Conservation (phyloP, 1,140 invertebrate species). For the Drosophila rufa region DNA sequence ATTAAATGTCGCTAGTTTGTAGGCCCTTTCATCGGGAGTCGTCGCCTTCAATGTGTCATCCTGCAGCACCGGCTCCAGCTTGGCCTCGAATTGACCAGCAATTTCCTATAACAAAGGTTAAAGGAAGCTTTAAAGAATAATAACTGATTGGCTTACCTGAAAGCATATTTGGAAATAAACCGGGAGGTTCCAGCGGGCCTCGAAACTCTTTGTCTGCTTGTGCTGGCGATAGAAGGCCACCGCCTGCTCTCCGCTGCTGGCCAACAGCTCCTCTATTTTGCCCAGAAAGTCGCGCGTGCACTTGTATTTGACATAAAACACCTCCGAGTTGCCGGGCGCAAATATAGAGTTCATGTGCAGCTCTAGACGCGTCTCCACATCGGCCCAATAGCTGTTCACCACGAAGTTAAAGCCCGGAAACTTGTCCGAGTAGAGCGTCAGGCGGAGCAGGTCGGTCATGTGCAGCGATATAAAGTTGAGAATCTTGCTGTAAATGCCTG, state of each 20-base stretch:
- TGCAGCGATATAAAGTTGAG: conserved; percentile 90
- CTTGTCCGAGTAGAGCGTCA: conserved; percentile 88
- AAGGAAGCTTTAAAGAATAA: background rate
- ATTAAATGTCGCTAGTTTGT: conserved; percentile 68
- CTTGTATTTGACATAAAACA: conserved; percentile 93
- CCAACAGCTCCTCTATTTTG: conserved; percentile 90
- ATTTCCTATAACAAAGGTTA: conserved; percentile 87
- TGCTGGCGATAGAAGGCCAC: conserved; percentile 87
- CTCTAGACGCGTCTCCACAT: conserved; percentile 92
- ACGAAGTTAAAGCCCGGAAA: conserved; percentile 94
- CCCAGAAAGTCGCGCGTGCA: conserved; percentile 92
- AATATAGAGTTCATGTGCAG: conserved; percentile 93
- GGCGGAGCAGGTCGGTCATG: conserved; percentile 87
- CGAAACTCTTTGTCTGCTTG: conserved; percentile 90
- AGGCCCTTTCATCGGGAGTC: conserved; percentile 15
- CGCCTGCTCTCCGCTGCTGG: conserved; percentile 85
- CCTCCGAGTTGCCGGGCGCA: conserved; percentile 95
- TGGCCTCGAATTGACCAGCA: conserved; percentile 87
- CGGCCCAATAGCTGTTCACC: conserved; percentile 95
- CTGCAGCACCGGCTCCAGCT: conserved; percentile 65
- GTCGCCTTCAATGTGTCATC: conserved; percentile 35
- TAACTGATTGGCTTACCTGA: conserved; percentile 85
- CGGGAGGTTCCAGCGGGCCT: conserved; percentile 95
- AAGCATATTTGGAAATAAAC: conserved; percentile 98
- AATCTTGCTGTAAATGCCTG: conserved; percentile 91